Conservation (phyloP, 2,113 vertebrate species). For the Cololabis saira region DNA sequence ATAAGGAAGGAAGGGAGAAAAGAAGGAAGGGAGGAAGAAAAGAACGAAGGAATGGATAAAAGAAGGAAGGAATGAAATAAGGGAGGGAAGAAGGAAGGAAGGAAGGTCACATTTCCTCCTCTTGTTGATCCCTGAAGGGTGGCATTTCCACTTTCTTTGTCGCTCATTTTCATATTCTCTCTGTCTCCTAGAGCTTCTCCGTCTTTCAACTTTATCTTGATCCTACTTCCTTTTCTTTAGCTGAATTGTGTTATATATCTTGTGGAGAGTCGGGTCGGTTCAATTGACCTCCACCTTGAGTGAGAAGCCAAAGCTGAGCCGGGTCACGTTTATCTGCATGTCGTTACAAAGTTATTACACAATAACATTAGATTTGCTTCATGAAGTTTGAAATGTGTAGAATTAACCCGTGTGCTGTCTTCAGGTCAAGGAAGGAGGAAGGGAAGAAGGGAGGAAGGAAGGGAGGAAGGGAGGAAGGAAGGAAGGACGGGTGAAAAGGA, state of each 20-base stretch:
- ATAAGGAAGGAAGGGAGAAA: no score
- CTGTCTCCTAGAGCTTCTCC: conserved; percentile 30
- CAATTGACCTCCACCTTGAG: conserved; percentile 68
- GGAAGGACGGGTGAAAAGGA: no score
- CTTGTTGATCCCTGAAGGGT: conserved; percentile 68
- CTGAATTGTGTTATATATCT: conserved; percentile 45
- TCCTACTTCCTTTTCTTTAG: conserved; percentile 35
- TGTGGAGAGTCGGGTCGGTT: conserved; percentile 48
- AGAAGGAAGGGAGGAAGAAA: no score
- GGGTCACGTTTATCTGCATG: conserved; percentile 45
- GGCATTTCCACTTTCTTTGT: conserved; percentile 67
- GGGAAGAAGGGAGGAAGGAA: no score
- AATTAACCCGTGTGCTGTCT: no score
- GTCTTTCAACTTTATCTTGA: conserved; percentile 56
- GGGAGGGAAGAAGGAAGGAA: no score
- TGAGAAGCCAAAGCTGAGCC: conserved; percentile 57
- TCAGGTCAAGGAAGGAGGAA: no score
- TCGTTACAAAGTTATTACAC: conserved; percentile 51
- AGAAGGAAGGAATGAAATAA: no score
- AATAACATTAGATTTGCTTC: conserved; percentile 51
- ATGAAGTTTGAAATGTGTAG: conserved; percentile 24
- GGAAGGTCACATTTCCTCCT: conserved; percentile 53
- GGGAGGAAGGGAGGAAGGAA: no score
- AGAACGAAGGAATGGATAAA: no score
- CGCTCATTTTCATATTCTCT: conserved; percentile 69